Evolutionary conservation across 1,140 invertebrate genomes (phyloP), one percentile per base, ranked within the genome.

Genomic region (Augochlora pura): DNA sequence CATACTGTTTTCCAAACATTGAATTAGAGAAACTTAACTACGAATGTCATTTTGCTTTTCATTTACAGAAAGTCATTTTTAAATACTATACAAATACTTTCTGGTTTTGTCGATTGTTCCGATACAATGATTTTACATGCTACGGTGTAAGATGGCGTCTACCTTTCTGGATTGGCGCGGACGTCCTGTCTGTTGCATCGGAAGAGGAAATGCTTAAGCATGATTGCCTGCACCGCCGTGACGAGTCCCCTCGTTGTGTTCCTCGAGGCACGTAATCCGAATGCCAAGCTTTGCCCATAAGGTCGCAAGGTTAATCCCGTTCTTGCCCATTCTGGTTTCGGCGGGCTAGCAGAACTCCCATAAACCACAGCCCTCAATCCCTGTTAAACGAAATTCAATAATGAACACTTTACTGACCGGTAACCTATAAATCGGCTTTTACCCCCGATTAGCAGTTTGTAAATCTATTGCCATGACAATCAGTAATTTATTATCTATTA

Each of bases 161-260:
- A 95, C 95, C 90, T 91, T n/a, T 95, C 95, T 14, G 94, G 90
- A 10, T 81, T 86, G 54, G 89, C 91, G 63, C 92, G 92, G 46
- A 91, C 91, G 65, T 94, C 93, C 82, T 94, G 89, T 32, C 92
- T 93, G 75, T 93, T 92, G 27, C 91, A 93, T 42, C 94, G 94
- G 85, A 96, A 96, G n/a, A 96, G 91, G 64, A 96, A 92, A 87
- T 95, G 94, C 85, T 96, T 96, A 23, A 95, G 75, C 88, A 96
- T 94, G 69, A 95, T 93, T 6, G 95, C 96, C 85, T 96, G 95
- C 0, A 96, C 92, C 12, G 94, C 95, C 0, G 96, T 94, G 12
- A 96, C 90, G 21, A 96, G 88, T 0, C 95, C 95, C 80, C 95
- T 92, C 2, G 95, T 95, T 0, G 94, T 94, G 80, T 95, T 96